Evolutionary conservation across 1,140 invertebrate species (phyloP).

Genomic region (Bombus sylvicola): DNA sequence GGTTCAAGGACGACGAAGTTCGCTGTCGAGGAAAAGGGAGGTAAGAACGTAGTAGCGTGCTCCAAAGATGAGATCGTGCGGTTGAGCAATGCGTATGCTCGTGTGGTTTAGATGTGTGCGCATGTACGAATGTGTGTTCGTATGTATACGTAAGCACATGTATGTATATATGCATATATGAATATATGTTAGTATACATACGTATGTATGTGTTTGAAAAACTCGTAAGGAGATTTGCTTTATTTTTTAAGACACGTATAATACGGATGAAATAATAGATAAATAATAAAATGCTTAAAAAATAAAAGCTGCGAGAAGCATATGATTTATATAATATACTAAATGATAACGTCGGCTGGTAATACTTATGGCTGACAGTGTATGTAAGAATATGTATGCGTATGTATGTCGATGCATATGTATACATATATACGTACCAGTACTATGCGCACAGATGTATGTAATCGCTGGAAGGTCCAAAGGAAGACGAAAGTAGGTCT

Average conservation of each 20-base stretch:
- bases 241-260: too few relatives aligned
- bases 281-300: too few relatives aligned
- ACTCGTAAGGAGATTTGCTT: too few relatives aligned
- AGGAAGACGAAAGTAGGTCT: conserved; percentile 77
- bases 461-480: conserved; percentile 37
- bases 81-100: conserved; percentile 39
- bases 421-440: too few relatives aligned
- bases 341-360: too few relatives aligned
- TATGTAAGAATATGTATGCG: too few relatives aligned
- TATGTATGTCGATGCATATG: too few relatives aligned
- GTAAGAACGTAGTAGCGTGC: background rate
- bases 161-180: background rate
- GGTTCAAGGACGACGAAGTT: conserved; percentile 57
- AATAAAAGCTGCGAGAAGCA: too few relatives aligned
- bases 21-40: conserved; percentile 4
- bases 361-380: too few relatives aligned
- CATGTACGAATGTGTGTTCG: background rate
- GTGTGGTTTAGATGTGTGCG: background rate
- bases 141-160: background rate
- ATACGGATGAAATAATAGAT: too few relatives aligned
- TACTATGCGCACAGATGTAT: background rate
- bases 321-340: too few relatives aligned
- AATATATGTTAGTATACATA: background rate
- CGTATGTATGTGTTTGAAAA: background rate
- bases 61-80: conserved; percentile 3